Base-by-base conservation (phyloP, 2,113 vertebrate genomes). In the Thomomys bottae region DNA sequence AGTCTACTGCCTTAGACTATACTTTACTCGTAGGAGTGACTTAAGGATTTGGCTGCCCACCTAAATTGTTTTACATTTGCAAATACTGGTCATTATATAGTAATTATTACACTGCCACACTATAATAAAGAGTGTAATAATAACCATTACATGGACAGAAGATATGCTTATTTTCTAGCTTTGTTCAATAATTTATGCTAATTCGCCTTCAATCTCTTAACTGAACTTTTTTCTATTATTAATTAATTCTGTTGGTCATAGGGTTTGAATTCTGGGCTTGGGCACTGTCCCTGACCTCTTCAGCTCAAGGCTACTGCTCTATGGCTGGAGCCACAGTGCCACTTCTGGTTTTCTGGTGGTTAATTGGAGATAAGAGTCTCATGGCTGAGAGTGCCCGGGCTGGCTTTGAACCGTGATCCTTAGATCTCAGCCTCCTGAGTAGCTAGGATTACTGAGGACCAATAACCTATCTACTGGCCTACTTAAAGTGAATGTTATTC, bases 111-210 rank as follows among this genome's bases (percentile, higher is more conserved):
- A 86, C 28, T 66, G 68, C 54, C 59, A 38, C 36, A 17, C 45
- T 73, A 83, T 45, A 81, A 18, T 80, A n/a, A n/a, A n/a, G 78
- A 84, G 59, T 78, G 0, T 0, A 88, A 40, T 59, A 89, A 89
- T 36, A 71, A 77, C 18, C 59, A 82, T 11, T 42, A 77, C n/a
- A 30, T 75, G 24, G 80, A 79, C 36, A 42, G 26, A 28, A 32
- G 5, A 54, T 88, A 36, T 45, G 83, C 14, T 81, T 88, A 67
- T 75, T 85, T 87, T 81, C 75, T 79, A 79, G 70, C 34, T 63
- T 7, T 68, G 17, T 57, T 94, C n/a, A 91, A 38, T 34, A 80
- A 64, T 73, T 91, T 76, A 49, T 70, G 36, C 59, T 70, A 4
- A 26, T 83, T 81, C 18, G 78, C 28, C n/a, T 49, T 80, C 12